These are phyloP conservation scores for Thalassarche chlororhynchos DNA, from an alignment of 2,113 vertebrate species.

Conservation along the genomic window DNA sequence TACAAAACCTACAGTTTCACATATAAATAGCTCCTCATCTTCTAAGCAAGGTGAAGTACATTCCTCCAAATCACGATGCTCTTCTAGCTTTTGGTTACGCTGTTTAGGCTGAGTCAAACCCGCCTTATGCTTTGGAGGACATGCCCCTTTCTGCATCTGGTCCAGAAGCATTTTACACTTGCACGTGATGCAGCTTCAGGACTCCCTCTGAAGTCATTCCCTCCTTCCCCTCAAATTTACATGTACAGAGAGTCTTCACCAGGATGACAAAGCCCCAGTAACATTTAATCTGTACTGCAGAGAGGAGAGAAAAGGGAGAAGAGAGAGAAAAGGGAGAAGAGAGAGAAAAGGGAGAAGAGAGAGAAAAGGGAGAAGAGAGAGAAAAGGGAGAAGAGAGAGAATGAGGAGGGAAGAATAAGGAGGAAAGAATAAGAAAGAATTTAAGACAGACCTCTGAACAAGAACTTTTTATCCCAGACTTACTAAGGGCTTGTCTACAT, in stretches of 20 bases:
- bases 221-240: background rate
- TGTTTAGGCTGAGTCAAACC: background rate
- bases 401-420: background rate
- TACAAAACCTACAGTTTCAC: background rate
- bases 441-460: background rate
- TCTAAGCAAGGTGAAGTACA: background rate
- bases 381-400: background rate
- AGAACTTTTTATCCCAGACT: background rate
- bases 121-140: background rate
- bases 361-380: background rate
- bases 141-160: background rate
- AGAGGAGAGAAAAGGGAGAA: background rate
- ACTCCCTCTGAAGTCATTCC: background rate
- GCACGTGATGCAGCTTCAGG: background rate
- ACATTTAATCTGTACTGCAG: background rate
- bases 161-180: background rate
- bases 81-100: background rate
- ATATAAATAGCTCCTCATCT: background rate
- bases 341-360: background rate
- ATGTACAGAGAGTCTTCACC: background rate
- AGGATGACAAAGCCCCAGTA: background rate
- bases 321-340: background rate
- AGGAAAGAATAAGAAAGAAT: background rate
- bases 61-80: background rate
- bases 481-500: slow-evolving; percentile 60